Percentiles rank a stretch among this genome's conserved stretches.
Evolutionary conservation across 2,113 vertebrate species (phyloP).

Genomic region (Cryptomyrus ogoouensis): DNA sequence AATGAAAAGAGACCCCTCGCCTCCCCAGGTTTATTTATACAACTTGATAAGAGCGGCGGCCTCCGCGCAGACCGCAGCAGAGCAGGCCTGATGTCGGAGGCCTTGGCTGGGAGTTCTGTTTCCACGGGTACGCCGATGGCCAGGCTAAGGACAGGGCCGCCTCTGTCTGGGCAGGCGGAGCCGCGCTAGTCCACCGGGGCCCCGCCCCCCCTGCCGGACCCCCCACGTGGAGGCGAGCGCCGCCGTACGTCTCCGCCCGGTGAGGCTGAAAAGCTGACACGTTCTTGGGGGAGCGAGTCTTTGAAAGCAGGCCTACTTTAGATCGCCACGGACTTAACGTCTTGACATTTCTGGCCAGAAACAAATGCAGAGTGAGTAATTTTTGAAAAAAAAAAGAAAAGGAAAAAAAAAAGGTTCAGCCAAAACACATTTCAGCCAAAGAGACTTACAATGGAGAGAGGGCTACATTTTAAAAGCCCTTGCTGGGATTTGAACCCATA

Average conservation of each 20-base stretch:
- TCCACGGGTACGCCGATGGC: slow-evolving; percentile 12
- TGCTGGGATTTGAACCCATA: neutral
- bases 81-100: slow-evolving; percentile 19
- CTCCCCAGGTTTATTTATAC: slow-evolving; percentile 34
- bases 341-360: neutral
- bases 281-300: neutral
- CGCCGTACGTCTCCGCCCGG: neutral
- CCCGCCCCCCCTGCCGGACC: neutral
- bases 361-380: neutral
- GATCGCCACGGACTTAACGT: neutral
- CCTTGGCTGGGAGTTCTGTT: neutral
- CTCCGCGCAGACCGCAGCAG: slow-evolving; percentile 23
- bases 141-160: neutral
- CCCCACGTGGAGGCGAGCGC: neutral
- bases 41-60: slow-evolving; percentile 32
- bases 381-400: neutral
- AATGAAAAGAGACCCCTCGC: slow-evolving; percentile 21
- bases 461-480: neutral
- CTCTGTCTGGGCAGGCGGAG: neutral
- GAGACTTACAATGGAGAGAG: neutral
- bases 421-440: neutral
- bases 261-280: neutral
- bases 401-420: neutral
- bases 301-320: neutral
- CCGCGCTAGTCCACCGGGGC: neutral